phyloP scores from a whole-genome alignment of 2,113 vertebrate genomes.

The Microcebus lehilahytsara region DNA sequence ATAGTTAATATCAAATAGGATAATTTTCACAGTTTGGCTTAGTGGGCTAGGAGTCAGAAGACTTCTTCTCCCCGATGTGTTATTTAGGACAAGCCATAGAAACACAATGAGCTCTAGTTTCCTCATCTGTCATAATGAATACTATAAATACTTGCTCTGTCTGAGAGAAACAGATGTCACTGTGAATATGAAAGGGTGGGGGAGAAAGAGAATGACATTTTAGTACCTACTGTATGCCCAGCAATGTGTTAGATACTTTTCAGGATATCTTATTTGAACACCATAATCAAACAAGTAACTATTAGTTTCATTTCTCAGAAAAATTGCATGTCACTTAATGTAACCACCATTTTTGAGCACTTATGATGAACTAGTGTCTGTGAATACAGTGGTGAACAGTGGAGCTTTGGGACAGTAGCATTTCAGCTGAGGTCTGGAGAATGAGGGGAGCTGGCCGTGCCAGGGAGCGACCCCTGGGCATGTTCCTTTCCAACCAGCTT shows the following conservation, averaged over 20 bases:
- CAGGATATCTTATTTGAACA: neutral
- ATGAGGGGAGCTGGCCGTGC: no score
- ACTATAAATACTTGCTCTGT: neutral
- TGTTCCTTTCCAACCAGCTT: neutral
- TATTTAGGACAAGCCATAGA: neutral
- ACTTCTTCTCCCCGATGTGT: neutral
- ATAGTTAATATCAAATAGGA: neutral
- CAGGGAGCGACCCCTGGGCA: fast-evolving
- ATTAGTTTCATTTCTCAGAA: neutral
- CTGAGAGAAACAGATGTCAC: neutral
- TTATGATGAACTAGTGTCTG: neutral
- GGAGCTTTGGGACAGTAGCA: no score
- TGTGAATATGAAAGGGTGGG: neutral
- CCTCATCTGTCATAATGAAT: neutral
- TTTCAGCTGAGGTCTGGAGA: neutral
- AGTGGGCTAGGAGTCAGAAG: neutral
- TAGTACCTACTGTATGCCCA: neutral
- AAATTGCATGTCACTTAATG: neutral
- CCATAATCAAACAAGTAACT: neutral
- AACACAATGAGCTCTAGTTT: neutral
- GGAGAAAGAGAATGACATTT: neutral
- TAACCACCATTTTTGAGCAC: neutral
- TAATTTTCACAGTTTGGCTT: neutral
- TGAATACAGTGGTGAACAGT: no score
- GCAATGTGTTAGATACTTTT: neutral